Base-by-base conservation (phyloP, 1,140 invertebrate species). In the Apocrypta bakeri region DNA sequence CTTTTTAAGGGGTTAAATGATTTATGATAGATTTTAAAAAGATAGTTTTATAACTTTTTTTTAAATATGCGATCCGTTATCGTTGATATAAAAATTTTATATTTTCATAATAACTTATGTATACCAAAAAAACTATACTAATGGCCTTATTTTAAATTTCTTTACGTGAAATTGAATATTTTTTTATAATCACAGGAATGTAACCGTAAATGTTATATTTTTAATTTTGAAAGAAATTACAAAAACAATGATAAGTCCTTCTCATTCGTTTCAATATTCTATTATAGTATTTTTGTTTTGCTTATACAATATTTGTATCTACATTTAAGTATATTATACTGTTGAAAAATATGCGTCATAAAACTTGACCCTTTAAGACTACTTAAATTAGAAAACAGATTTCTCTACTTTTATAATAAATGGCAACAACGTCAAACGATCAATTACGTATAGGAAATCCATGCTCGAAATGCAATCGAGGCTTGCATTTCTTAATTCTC, bases 401-500 rank as follows among this genome's bases (percentile, higher is more conserved):
- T 84, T 86, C 84, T 83, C 72, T 81, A 81, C 80, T 85, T 84
- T 84, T 84, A 71, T 85, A 84, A 72, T 78, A 69, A 84, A 79
- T 76, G 72, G 56, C 81, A 84, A 81, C 74, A 72, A 84, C 75
- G 68, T 83, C 81, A 84, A 84, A 82, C 69, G 82, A 86, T 85
- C 83, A 85, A 86, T 84, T 87, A 84, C 71, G 61, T 81, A 79
- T 81, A 84, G 76, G 72, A 88, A 89, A 87, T 88, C 84, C 87
- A 87, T 87, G 83, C 88, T 89, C 87, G 77, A 88, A 83, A 75
- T 86, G 86, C 86, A 88, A 85, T 87, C 87, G 87, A 87, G 87
- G 84, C 88, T 88, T 89, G 87, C 87, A 90, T 89, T 90, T 89
- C 87, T 88, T 86, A 76, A 90, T 88, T 80, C 82, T 83, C 77